A percentile compares a stretch with the other conserved stretches of the same genome.
Evolutionary conservation across 2,797 vertebrate species (phyloP).

Genomic region (Coreius guichenoti): DNA sequence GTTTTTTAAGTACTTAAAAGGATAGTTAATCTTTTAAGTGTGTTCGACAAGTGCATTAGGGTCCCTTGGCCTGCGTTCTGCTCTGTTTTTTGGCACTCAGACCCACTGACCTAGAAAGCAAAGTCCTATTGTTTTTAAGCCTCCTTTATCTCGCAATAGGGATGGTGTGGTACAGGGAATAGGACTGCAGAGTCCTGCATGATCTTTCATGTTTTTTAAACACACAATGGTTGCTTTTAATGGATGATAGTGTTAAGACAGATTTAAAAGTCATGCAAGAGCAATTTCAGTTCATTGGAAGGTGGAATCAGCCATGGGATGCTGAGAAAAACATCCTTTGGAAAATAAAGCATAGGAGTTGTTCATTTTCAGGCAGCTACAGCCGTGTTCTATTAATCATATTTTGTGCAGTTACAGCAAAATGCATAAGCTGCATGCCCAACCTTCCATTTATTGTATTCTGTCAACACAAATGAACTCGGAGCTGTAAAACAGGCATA

Average conservation of each 20-base stretch:
- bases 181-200: constrained; percentile 1
- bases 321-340: not conserved
- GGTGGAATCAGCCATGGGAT: not conserved
- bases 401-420: constrained; percentile 13
- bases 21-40: constrained; percentile 67
- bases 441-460: constrained; percentile 16
- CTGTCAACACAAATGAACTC: constrained; percentile 28
- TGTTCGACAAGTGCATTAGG: constrained; percentile 62
- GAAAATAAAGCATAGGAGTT: not conserved
- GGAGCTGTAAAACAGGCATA: constrained; percentile 4
- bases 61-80: constrained; percentile 23
- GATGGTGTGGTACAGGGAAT: not conserved
- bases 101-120: constrained; percentile 57
- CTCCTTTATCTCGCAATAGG: constrained; percentile 42
- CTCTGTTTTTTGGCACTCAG: constrained; percentile 47
- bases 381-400: not conserved
- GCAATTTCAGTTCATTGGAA: constrained; percentile 20
- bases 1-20: constrained; percentile 66
- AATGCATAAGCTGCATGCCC: not conserved
- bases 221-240: constrained; percentile 21
- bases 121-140: constrained; percentile 56
- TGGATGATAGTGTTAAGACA: constrained; percentile 28
- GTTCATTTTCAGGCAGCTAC: not conserved
- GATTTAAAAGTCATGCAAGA: constrained; percentile 26
- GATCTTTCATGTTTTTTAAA: constrained; percentile 35